Evolutionary conservation across 2,888 invertebrate species (phyloP), one percentile per base, ranked within the genome.

Genomic region (Geotrupes spiniger): DNA sequence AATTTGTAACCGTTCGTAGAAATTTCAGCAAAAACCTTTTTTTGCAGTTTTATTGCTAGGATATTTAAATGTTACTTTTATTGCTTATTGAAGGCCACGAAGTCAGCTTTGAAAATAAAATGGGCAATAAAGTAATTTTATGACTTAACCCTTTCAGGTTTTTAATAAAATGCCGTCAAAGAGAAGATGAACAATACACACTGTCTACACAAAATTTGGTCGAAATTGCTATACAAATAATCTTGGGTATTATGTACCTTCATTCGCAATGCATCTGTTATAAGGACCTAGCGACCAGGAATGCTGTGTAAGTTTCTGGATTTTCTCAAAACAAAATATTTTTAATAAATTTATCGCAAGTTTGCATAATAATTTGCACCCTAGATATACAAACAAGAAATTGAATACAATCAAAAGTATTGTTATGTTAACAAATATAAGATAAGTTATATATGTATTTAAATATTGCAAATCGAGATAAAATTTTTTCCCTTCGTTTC

Each of bases 131-230:
- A 36, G 33, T 26, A 42, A 44, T 37, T 44, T 44, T 44, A 44
- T 17, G 37, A 44, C 15, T 31, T 17, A 16, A 31, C 49, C 39
- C 39, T 42, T 48, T 14, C 58, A 74, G 75, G 62, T 74, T 74
- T 54, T 64, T 75, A 26, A 62, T 69, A 40, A 70, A 69, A 52
- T 74, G 73, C 59, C 66, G 73, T 41, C 67, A 68, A 44, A 61
- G 70, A 5, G 81, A 85, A 61, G 83, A 82, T 0, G 82, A 83
- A 8, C 82, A 84, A 3, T 85, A 85, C 42, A 84, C 89, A 2
- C 76, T 97, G 54, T 92, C 92, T 43, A 96, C 96, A 6, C 93
- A 95, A 70, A 94, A 96, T 73, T 84, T 97, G 46, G 95, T 97
- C 6, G 89, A 92, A 67, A 94, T 97, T 86, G 94, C 93, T n/a